phyloP scores from a whole-genome alignment of 2,797 vertebrate genomes.

The Galagoides demidoff region DNA sequence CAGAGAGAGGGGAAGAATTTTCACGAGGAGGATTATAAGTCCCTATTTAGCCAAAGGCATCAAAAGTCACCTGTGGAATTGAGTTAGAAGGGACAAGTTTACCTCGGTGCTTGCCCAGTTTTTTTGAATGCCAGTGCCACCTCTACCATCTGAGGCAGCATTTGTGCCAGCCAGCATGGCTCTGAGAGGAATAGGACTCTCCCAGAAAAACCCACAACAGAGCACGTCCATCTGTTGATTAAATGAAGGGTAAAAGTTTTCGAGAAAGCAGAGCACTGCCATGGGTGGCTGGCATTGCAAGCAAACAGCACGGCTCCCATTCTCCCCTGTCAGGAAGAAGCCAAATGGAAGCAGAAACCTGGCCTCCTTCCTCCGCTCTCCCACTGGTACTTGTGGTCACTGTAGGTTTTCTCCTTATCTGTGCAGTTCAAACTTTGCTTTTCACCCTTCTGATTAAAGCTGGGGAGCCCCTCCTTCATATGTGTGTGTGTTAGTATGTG shows the following conservation, averaged over 20 bases:
- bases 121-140: slow-evolving; percentile 12
- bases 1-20: too few species aligned
- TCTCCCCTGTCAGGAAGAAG: slow-evolving; percentile 36
- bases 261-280: slow-evolving; percentile 70
- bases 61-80: slow-evolving; percentile 86
- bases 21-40: background rate
- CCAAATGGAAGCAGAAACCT: background rate
- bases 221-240: slow-evolving; percentile 87
- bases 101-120: slow-evolving; percentile 11
- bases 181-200: slow-evolving; percentile 55
- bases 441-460: background rate
- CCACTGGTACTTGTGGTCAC: background rate
- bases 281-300: slow-evolving; percentile 75
- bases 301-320: slow-evolving; percentile 14
- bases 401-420: background rate
- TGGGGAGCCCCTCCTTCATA: fast-evolving
- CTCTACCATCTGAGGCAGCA: slow-evolving; percentile 75
- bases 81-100: slow-evolving; percentile 36
- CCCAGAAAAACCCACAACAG: slow-evolving; percentile 76
- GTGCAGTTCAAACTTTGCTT: slow-evolving; percentile 30
- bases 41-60: background rate
- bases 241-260: slow-evolving; percentile 88
- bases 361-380: background rate
- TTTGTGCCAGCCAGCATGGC: slow-evolving; percentile 56
- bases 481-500: background rate